These are phyloP conservation scores for Zosterops japonicus DNA, from an alignment of 2,113 vertebrate genomes.

Conservation along the genomic window DNA sequence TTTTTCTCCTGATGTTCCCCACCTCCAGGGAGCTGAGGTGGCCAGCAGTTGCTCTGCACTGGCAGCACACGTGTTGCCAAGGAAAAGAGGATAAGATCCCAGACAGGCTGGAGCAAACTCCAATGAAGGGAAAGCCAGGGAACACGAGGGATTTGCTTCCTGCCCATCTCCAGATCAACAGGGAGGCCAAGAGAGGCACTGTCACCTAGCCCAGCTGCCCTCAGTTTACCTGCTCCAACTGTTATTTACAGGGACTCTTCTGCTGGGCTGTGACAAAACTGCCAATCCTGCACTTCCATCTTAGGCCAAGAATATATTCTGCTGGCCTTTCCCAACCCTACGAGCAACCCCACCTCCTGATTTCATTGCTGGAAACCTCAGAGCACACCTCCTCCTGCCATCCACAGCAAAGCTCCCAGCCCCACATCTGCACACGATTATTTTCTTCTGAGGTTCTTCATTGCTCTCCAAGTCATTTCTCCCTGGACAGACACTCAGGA, in stretches of 20 bases:
- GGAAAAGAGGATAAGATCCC: not conserved
- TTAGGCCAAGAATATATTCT: not conserved
- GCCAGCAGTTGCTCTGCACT: not conserved
- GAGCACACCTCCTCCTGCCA: not conserved
- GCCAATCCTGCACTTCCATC: not conserved
- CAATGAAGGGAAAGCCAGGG: rapidly evolving
- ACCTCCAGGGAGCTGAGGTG: not conserved
- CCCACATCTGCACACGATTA: not conserved
- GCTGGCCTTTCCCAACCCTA: not conserved
- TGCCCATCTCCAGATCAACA: not conserved
- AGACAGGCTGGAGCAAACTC: not conserved
- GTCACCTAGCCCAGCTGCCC: not conserved
- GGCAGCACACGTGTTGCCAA: rapidly evolving
- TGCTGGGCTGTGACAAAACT: not conserved
- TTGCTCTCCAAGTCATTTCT: not conserved
- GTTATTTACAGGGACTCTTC: not conserved
- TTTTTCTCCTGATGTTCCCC: not conserved
- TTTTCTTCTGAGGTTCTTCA: not conserved
- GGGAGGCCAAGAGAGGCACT: not conserved
- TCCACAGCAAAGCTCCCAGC: not conserved
- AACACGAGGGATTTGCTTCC: not conserved
- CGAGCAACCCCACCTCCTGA: not conserved
- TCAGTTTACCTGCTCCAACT: not conserved
- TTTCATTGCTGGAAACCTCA: not conserved
- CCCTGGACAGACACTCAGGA: rapidly evolving